A percentile compares a stretch with the other conserved stretches of the same genome.
Conservation (phyloP, 2,888 invertebrate species). For the Atethmia centrago region DNA sequence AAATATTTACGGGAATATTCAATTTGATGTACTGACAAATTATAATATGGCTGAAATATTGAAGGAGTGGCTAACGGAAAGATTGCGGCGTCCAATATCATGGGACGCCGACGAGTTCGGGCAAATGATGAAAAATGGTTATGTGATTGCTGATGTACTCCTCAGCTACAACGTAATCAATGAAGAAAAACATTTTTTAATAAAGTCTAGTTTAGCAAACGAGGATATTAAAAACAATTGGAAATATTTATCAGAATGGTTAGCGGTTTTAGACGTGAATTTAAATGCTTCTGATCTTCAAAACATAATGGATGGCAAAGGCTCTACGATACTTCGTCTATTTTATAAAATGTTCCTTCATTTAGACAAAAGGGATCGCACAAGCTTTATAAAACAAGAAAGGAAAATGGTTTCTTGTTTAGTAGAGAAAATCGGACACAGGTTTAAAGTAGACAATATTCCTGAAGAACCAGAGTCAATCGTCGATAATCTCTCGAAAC, state of each 20-base stretch:
- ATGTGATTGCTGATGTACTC: constrained; percentile 89
- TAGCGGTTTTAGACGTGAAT: constrained; percentile 86
- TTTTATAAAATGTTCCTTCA: constrained; percentile 92
- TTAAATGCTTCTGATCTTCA: constrained; percentile 84
- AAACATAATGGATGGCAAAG: constrained; percentile 87
- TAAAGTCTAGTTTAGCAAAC: constrained; percentile 80
- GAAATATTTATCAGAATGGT: constrained; percentile 88
- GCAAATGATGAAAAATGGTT: constrained; percentile 90
- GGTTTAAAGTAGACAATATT: constrained; percentile 81
- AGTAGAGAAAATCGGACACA: constrained; percentile 81
- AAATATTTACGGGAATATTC: constrained; percentile 8
- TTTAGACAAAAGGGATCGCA: constrained; percentile 90
- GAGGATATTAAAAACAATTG: constrained; percentile 89
- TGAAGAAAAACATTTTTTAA: constrained; percentile 87
- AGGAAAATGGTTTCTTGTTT: constrained; percentile 83
- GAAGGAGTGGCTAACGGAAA: constrained; percentile 91
- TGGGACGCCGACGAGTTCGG: constrained; percentile 90
- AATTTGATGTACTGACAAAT: constrained; percentile 18
- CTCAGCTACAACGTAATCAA: constrained; percentile 91
- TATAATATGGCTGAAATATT: constrained; percentile 90
- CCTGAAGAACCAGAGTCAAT: constrained; percentile 77
- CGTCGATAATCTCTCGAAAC: constrained; percentile 84
- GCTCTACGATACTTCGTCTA: constrained; percentile 88
- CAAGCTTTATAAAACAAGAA: constrained; percentile 89
- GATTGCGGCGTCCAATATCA: constrained; percentile 89